Evolutionary conservation across 2,888 invertebrate species (phyloP), one percentile per base, ranked within the genome.

Genomic region (Epistrophe eligans): DNA sequence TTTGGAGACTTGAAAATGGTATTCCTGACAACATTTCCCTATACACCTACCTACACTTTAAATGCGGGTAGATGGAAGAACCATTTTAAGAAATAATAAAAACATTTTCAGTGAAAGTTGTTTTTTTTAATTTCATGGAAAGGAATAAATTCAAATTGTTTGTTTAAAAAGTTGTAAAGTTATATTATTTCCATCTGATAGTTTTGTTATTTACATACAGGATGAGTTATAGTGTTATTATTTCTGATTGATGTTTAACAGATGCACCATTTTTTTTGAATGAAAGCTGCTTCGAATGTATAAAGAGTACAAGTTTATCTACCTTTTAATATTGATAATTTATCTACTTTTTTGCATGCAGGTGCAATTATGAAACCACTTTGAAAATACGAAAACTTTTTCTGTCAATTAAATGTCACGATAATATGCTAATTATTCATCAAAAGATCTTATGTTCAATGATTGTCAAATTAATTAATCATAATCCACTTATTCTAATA

Each of bases 201-300:
- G 62, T 43, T 62, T 62, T 24, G 24, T n/a, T 24, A 43, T 60
- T 60, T 24, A 15, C 24, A 40, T 55, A 10, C 40, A 43, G 62
- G 40, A 66, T 55, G 55, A 55, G 15, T 55, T 55, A 55, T 24
- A 64, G 45, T 9, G 15, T 5, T 15, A 40, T 43, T 43, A 24
- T 43, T 19, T 38, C n/a, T 50, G 67, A 67, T 67, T 67, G 67
- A 67, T 67, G 50, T 67, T 50, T 17, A 50, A 67, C 67, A 67
- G 67, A 67, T 67, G 67, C 50, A 64, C 19, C 13, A 40, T 35
- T 35, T 48, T 50, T 48, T 13, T 28, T 10, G n/a, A 0, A 43
- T 15, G 17, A 15, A 24, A 24, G 15, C n/a, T 32, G 7, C 43
- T 13, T 40, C 8, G 38, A 19, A 38, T 19, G 38, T 60, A 24